phyloP scores from a whole-genome alignment of 2,888 invertebrate species.

The Imbricaverruca yamaguchii region DNA sequence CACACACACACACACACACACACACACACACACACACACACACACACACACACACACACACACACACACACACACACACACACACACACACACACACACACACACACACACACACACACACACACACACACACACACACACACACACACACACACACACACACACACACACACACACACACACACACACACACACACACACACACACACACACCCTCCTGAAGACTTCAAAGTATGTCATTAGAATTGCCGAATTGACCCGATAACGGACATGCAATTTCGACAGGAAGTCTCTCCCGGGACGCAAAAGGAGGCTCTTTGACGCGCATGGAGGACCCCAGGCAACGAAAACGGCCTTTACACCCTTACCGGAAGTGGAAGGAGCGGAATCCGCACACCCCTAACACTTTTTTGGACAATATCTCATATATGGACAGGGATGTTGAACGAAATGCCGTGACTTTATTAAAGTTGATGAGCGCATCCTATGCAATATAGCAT shows the following conservation, averaged over 20 bases:
- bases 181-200: conserved; percentile 1
- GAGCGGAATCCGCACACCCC: no score
- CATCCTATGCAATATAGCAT: no score
- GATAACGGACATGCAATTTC: not conserved
- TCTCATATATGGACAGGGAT: no score
- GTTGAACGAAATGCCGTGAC: no score
- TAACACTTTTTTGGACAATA: no score
- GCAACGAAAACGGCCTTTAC: no score
- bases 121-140: conserved; percentile 5
- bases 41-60: not conserved
- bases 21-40: not conserved
- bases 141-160: conserved; percentile 17
- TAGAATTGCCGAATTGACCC: not conserved
- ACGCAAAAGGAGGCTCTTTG: not conserved
- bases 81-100: not conserved
- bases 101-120: not conserved
- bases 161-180: conserved; percentile 12
- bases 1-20: no score
- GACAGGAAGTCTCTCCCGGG: not conserved
- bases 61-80: not conserved
- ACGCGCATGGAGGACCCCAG: not conserved
- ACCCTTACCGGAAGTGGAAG: no score
- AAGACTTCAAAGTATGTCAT: not conserved
- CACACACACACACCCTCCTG: no score
- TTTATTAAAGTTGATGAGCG: no score